Percentiles rank a stretch among this genome's conserved stretches.
Evolutionary conservation across 2,888 invertebrate species (phyloP).

Genomic region (Alentia gelatinosa): DNA sequence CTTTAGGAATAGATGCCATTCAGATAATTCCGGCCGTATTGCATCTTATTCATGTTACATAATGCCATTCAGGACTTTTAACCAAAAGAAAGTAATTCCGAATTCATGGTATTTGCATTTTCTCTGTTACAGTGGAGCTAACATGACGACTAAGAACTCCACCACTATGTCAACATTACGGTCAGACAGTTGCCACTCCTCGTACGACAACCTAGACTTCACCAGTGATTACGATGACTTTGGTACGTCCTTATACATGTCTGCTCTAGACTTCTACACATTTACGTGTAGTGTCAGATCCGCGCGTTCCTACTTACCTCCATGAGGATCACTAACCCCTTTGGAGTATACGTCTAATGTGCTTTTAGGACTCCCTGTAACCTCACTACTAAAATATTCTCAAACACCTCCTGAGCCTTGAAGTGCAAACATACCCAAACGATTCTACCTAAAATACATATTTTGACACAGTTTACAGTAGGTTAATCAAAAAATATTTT

Average conservation of each 20-base stretch:
- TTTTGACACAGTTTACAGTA: too few relatives aligned
- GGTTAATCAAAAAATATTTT: too few relatives aligned
- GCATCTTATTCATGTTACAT: too few relatives aligned
- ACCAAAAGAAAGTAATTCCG: too few relatives aligned
- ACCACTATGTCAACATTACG: slow-evolving; percentile 63
- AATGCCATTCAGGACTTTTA: too few relatives aligned
- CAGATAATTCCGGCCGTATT: too few relatives aligned
- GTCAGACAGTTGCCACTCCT: slow-evolving; percentile 73
- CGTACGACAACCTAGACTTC: slow-evolving; percentile 77
- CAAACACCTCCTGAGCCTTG: too few relatives aligned
- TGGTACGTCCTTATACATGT: slow-evolving; percentile 57
- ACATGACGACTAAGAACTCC: slow-evolving; percentile 58
- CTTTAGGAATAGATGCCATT: too few relatives aligned
- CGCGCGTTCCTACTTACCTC: neutral
- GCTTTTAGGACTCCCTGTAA: neutral
- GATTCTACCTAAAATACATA: too few relatives aligned
- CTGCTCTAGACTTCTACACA: neutral
- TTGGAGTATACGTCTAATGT: neutral
- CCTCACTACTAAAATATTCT: neutral
- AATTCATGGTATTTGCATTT: too few relatives aligned
- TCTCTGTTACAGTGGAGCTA: slow-evolving; percentile 57
- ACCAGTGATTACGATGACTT: slow-evolving; percentile 69
- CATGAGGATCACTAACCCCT: neutral
- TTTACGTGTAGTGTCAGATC: neutral
- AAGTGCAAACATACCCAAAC: too few relatives aligned